phyloP scores from a whole-genome alignment of 2,113 vertebrate species.

The Marmota flaviventris region DNA sequence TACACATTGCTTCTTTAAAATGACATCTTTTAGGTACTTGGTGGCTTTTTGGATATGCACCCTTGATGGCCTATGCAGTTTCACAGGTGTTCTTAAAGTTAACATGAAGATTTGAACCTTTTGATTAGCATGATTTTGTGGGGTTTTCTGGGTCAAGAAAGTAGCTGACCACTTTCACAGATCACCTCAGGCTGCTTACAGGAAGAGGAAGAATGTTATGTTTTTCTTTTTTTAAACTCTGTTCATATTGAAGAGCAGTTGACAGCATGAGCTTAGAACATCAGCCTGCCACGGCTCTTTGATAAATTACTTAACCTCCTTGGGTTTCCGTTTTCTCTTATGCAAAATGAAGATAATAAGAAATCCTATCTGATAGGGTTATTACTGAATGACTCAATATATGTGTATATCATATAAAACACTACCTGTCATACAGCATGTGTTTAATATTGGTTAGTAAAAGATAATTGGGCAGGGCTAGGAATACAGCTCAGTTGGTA shows the following conservation, averaged over 20 bases:
- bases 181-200: too few relatives aligned
- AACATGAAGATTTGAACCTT: too few relatives aligned
- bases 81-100: too few relatives aligned
- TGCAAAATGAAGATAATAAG: not conserved
- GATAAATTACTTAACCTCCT: not conserved
- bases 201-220: not conserved
- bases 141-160: too few relatives aligned
- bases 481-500: too few relatives aligned
- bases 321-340: constrained; percentile 9
- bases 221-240: not conserved
- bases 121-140: too few relatives aligned
- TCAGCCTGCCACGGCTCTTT: not conserved
- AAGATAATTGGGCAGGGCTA: not conserved
- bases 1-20: too few relatives aligned
- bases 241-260: not conserved
- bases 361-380: not conserved
- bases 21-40: too few relatives aligned
- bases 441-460: not conserved
- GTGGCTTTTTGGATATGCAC: too few relatives aligned
- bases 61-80: too few relatives aligned
- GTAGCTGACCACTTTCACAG: too few relatives aligned
- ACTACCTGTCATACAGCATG: not conserved
- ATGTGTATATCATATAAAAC: not conserved
- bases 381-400: not conserved
- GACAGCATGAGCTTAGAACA: not conserved